Base-by-base conservation (phyloP, 2,113 vertebrate genomes). In the Illadopsis cleaveri region DNA sequence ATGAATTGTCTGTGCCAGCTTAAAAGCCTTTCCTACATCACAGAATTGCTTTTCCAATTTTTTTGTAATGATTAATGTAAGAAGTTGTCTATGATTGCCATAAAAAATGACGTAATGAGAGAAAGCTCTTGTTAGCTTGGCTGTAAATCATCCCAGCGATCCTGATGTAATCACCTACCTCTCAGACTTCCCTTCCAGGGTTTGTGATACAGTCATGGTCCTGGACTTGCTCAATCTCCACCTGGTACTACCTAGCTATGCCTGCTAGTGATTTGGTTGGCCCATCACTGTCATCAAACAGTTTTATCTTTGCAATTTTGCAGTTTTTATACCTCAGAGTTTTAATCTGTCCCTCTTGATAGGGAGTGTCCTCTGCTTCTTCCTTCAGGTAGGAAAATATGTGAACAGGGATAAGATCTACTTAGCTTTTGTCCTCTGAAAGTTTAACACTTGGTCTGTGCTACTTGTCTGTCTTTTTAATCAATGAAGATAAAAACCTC, bases 31-130 rank as follows among this genome's bases (percentile, higher is more conserved):
- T 85, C 37, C 70, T 85, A 62, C 30, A 85, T 54, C 62, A 78
- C 47, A 82, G 45, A 91, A 75, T 60, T 92, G 19, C 77, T 71
- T 90, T 76, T 75, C 9, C 15, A 1, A 8, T 40, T 20, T 12
- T 56, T 85, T 85, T 57, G 28, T 10, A 16, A 75, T 89, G 22
- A 91, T 81, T 91, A 91, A 70, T 82, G 51, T 81, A 81, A 81
- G 38, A 71, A 66, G 19, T 83, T 83, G 24, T 73, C 68, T 83
- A 23, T 38, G 27, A 37, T 68, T 54, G 48, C 45, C 40, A 57
- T 75, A 76, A 94, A 92, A 93, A 95, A 89, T 86, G 88, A 91
- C 9, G 20, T 42, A 82, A 50, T 61, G 57, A 87, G 69, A 76
- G 44, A 78, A 70, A 68, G 44, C 82, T 79, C 53, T 58, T 82